These are phyloP conservation scores for Drosophila equinoxialis DNA, from an alignment of 1,140 invertebrate species.

Conservation along the genomic window DNA sequence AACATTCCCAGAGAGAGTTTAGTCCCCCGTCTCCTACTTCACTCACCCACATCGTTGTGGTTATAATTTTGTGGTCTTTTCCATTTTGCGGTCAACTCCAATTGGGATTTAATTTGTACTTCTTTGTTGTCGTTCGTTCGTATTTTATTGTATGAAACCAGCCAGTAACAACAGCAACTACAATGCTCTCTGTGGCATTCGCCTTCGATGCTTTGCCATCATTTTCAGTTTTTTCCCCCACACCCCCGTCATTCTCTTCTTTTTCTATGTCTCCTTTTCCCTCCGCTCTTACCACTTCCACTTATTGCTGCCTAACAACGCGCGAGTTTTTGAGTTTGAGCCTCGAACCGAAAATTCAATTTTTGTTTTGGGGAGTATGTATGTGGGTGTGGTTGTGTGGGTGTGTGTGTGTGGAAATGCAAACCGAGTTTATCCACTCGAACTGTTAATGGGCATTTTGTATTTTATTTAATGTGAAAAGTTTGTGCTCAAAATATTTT, in stretches of 20 bases:
- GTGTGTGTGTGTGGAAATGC: slow-evolving; percentile 56
- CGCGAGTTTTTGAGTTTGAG: slow-evolving; percentile 77
- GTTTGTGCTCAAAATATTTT: slow-evolving; percentile 72
- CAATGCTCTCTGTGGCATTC: slow-evolving; percentile 60
- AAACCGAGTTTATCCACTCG: slow-evolving; percentile 80
- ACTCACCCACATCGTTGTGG: slow-evolving; percentile 71
- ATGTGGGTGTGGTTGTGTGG: slow-evolving; percentile 19
- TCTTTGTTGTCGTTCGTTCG: slow-evolving; percentile 79
- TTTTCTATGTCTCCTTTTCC: slow-evolving; percentile 10
- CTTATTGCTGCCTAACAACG: slow-evolving; percentile 33
- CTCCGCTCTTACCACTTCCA: slow-evolving; percentile 1
- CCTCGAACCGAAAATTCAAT: slow-evolving; percentile 75
- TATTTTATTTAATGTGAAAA: slow-evolving; percentile 82
- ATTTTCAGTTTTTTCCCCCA: slow-evolving; percentile 28
- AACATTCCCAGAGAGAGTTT: slow-evolving; percentile 44
- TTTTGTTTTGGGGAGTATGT: slow-evolving; percentile 60
- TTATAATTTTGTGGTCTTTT: slow-evolving; percentile 81
- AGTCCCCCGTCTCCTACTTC: slow-evolving; percentile 1
- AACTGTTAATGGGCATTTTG: slow-evolving; percentile 82
- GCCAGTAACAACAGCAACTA: slow-evolving; percentile 49
- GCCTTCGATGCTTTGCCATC: slow-evolving; percentile 68
- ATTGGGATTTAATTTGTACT: slow-evolving; percentile 81
- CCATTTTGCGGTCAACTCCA: slow-evolving; percentile 80
- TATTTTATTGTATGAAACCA: slow-evolving; percentile 75
- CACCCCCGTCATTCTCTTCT: not conserved